These are phyloP conservation scores for Antheraea yamamai DNA, from an alignment of 2,888 invertebrate genomes.

Conservation along the genomic window DNA sequence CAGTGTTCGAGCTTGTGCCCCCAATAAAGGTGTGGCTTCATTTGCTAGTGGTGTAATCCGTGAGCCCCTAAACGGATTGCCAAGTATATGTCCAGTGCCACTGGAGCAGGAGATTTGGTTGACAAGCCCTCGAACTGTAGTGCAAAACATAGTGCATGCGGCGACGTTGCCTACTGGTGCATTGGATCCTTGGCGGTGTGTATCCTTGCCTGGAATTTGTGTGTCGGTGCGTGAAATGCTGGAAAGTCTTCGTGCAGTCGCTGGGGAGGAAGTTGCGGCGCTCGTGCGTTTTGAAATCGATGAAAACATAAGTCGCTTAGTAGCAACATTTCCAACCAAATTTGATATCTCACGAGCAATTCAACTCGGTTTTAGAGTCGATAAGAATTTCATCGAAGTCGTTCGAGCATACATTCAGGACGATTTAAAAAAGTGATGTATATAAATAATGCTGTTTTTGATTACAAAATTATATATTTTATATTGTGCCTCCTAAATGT, in stretches of 20 bases:
- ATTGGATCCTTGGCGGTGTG: slow-evolving; percentile 43
- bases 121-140: slow-evolving; percentile 46
- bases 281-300: slow-evolving; percentile 46
- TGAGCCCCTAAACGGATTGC: slow-evolving; percentile 49
- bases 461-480: too few species aligned
- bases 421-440: slow-evolving; percentile 25
- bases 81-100: slow-evolving; percentile 46
- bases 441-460: neutral
- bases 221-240: slow-evolving; percentile 48
- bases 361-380: slow-evolving; percentile 49
- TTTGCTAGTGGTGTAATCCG: slow-evolving; percentile 56
- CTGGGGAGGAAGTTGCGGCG: slow-evolving; percentile 41
- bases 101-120: slow-evolving; percentile 45
- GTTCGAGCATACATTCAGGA: slow-evolving; percentile 46
- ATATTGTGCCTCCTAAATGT: too few species aligned
- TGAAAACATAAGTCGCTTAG: slow-evolving; percentile 41
- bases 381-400: slow-evolving; percentile 47
- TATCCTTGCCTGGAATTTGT: slow-evolving; percentile 50
- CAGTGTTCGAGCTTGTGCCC: slow-evolving; percentile 49
- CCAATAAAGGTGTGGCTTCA: slow-evolving; percentile 59
- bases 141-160: slow-evolving; percentile 49
- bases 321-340: slow-evolving; percentile 45
- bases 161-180: slow-evolving; percentile 36
- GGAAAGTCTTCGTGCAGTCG: slow-evolving; percentile 42
- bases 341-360: slow-evolving; percentile 48